Conservation (phyloP, 2,113 vertebrate genomes). For the Pedionomus torquatus region DNA sequence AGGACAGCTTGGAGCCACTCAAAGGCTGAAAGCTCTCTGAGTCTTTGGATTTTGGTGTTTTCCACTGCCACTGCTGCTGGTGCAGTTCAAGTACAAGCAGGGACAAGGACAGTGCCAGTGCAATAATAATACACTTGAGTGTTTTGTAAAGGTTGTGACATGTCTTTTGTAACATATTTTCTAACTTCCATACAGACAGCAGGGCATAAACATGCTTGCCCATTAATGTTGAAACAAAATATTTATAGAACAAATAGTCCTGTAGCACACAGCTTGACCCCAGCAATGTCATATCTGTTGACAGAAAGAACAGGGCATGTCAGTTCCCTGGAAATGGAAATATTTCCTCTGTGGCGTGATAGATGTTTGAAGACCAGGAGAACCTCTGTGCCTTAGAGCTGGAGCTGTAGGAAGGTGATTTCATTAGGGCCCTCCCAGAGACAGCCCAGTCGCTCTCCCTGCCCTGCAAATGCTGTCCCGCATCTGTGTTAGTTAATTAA, state of each 20-base stretch:
- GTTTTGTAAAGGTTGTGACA: background rate
- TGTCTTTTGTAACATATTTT: slow-evolving; percentile 10
- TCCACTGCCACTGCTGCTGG: background rate
- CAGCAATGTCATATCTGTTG: background rate
- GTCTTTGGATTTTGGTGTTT: accelerated
- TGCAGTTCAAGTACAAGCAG: background rate
- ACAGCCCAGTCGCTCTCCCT: background rate
- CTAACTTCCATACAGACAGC: background rate
- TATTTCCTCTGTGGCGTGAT: background rate
- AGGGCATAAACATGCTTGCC: background rate
- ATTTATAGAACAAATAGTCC: background rate
- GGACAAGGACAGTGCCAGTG: background rate
- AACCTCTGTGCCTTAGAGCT: background rate
- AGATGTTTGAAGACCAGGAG: background rate
- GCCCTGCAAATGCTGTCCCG: background rate
- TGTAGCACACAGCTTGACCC: background rate
- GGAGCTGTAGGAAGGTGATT: background rate
- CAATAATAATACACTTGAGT: background rate
- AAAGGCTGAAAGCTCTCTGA: background rate
- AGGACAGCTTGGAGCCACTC: background rate
- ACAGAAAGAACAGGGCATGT: background rate
- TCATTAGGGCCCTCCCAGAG: background rate
- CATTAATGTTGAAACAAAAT: background rate
- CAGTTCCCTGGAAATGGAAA: background rate
- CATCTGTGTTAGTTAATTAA: background rate